Conservation (phyloP, 2,888 invertebrate genomes). For the Pharmacophagus antenor region DNA sequence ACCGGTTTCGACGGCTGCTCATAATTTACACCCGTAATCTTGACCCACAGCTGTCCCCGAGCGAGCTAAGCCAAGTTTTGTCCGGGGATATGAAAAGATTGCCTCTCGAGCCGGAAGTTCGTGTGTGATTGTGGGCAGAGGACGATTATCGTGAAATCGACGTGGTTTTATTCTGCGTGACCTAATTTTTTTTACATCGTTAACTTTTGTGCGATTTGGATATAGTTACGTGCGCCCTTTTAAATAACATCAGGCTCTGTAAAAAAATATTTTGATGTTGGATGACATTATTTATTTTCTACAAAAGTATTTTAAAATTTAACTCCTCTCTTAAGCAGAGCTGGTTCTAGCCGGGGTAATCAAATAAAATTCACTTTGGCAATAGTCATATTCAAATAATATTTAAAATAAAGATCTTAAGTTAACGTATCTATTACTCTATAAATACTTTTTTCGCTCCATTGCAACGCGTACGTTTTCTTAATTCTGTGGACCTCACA, state of each 20-base stretch:
- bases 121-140: constrained; percentile 46
- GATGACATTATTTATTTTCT: too few species aligned
- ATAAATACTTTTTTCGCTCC: too few species aligned
- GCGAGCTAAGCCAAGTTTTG: constrained; percentile 55
- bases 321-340: too few species aligned
- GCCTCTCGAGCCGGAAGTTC: constrained; percentile 49
- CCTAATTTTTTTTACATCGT: constrained; percentile 16
- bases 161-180: constrained; percentile 14
- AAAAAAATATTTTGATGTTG: background rate
- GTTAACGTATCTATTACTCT: too few species aligned
- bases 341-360: too few species aligned
- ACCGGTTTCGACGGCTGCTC: constrained; percentile 61
- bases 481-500: too few species aligned
- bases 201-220: constrained; percentile 8
- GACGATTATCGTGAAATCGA: constrained; percentile 32
- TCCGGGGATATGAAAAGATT: constrained; percentile 50
- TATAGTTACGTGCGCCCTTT: constrained; percentile 2
- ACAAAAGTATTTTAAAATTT: too few species aligned
- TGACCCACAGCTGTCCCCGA: constrained; percentile 71
- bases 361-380: too few species aligned
- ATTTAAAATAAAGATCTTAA: too few species aligned
- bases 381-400: too few species aligned
- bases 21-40: constrained; percentile 69
- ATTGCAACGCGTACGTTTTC: too few species aligned
- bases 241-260: constrained; percentile 8